Percentiles rank a stretch among this genome's conserved stretches.
These are phyloP conservation scores for Tillus elongatus DNA, from an alignment of 2,888 invertebrate genomes.

Conservation along the genomic window DNA sequence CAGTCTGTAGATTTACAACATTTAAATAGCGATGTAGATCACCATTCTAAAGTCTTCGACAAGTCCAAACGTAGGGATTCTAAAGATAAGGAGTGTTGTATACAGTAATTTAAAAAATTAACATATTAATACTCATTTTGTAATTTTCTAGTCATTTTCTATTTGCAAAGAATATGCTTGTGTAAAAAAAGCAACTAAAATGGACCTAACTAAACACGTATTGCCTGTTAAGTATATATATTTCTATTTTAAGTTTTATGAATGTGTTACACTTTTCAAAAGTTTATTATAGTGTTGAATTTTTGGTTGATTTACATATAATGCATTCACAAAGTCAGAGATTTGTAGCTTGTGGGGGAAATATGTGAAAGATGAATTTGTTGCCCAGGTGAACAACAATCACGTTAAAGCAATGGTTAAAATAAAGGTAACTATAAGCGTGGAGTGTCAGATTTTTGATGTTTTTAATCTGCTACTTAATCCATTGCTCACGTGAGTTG, in stretches of 20 bases:
- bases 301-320: slow-evolving; percentile 21
- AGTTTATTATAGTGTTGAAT: slow-evolving; percentile 20
- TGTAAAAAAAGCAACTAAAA: slow-evolving; percentile 21
- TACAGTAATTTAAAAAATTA: slow-evolving; percentile 27
- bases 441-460: slow-evolving; percentile 26
- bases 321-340: slow-evolving; percentile 32
- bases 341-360: too few species aligned
- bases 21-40: slow-evolving; percentile 6
- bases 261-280: slow-evolving; percentile 14
- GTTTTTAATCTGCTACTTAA: slow-evolving; percentile 27
- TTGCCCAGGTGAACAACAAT: slow-evolving; percentile 39
- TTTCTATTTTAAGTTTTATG: slow-evolving; percentile 6
- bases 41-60: neutral
- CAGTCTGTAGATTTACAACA: slow-evolving; percentile 17
- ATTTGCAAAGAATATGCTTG: slow-evolving; percentile 29
- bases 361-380: too few species aligned
- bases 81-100: slow-evolving; percentile 35
- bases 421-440: slow-evolving; percentile 38
- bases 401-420: slow-evolving; percentile 41
- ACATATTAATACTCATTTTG: slow-evolving; percentile 20
- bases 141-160: slow-evolving; percentile 36
- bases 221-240: too few species aligned
- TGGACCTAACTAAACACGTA: too few species aligned
- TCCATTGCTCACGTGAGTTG: slow-evolving; percentile 45
- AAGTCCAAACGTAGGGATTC: slow-evolving; percentile 18